These are phyloP conservation scores for Eufriesea mexicana DNA, from an alignment of 1,140 invertebrate species.

Conservation along the genomic window DNA sequence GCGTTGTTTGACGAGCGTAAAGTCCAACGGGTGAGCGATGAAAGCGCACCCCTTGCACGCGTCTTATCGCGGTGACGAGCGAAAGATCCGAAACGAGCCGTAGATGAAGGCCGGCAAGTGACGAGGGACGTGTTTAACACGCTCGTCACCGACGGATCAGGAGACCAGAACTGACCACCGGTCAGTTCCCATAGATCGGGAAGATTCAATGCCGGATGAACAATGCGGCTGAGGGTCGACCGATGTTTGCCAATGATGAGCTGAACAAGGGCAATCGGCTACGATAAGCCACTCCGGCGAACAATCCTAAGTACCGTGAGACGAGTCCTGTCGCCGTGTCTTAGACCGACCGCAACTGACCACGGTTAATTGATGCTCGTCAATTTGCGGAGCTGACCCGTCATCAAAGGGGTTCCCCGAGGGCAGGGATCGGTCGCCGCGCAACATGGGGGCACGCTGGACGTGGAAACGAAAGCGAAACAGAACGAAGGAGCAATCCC, in stretches of 20 bases:
- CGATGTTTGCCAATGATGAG: constrained; percentile 59
- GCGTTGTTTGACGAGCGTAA: constrained; percentile 43
- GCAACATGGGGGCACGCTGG: not conserved
- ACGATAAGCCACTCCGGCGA: constrained; percentile 63
- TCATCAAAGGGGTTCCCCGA: constrained; percentile 52
- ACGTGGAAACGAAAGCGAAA: constrained; percentile 46
- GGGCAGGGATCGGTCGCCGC: not conserved
- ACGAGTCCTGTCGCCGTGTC: constrained; percentile 58
- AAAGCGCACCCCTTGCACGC: constrained; percentile 22
- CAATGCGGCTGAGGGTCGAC: constrained; percentile 33
- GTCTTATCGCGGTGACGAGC: constrained; percentile 12
- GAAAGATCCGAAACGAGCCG: constrained; percentile 9
- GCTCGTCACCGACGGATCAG: constrained; percentile 63
- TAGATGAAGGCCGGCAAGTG: not conserved
- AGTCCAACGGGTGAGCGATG: constrained; percentile 15
- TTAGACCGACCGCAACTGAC: constrained; percentile 59
- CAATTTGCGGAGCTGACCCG: constrained; percentile 48
- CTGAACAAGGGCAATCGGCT: constrained; percentile 54
- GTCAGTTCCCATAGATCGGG: constrained; percentile 72
- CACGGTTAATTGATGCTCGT: constrained; percentile 69
- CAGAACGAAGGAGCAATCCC: constrained; percentile 11
- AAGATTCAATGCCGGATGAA: constrained; percentile 41
- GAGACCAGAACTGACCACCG: constrained; percentile 64
- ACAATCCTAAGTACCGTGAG: constrained; percentile 75
- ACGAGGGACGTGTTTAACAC: constrained; percentile 63